Evolutionary conservation across 2,113 vertebrate genomes (phyloP).

Genomic region (Pachypanchax playfairii): DNA sequence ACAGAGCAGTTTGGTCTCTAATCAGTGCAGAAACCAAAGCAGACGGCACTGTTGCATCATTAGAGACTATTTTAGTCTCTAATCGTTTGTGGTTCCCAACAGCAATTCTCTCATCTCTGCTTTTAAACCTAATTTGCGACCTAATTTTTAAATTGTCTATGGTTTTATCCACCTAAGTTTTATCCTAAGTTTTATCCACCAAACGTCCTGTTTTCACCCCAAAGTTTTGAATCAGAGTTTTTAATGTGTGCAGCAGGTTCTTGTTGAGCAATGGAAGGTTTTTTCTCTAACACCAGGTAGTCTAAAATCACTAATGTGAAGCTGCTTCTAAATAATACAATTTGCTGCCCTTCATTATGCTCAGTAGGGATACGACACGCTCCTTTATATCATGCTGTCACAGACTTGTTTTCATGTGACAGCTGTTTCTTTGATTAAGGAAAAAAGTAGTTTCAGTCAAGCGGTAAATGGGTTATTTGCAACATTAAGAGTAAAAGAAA

Average conservation of each 20-base stretch:
- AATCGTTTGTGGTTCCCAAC: slow-evolving; percentile 42
- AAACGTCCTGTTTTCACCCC: no score
- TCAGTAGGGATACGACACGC: slow-evolving; percentile 18
- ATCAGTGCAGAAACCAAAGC: slow-evolving; percentile 38
- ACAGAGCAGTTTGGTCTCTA: slow-evolving; percentile 35
- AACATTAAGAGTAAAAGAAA: slow-evolving; percentile 15
- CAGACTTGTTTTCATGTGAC: slow-evolving; percentile 11
- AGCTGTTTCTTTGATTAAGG: slow-evolving; percentile 20
- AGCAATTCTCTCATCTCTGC: slow-evolving; percentile 41
- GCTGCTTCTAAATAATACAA: slow-evolving; percentile 22
- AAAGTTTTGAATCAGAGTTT: no score
- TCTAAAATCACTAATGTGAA: slow-evolving; percentile 33
- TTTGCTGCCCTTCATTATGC: slow-evolving; percentile 21
- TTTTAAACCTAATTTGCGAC: slow-evolving; percentile 40
- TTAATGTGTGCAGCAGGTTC: no score
- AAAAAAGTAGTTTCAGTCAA: slow-evolving; percentile 20
- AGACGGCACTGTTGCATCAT: slow-evolving; percentile 54
- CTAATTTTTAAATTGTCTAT: not conserved
- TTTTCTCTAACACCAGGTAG: slow-evolving; percentile 20
- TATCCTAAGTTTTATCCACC: no score
- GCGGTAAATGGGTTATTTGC: slow-evolving; percentile 17
- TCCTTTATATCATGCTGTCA: slow-evolving; percentile 30
- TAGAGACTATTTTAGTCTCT: slow-evolving; percentile 38
- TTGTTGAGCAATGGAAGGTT: not conserved
- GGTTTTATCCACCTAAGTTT: no score